Evolutionary conservation across 2,797 vertebrate genomes (phyloP), one percentile per base, ranked within the genome.

Genomic region (Zalophus californianus): DNA sequence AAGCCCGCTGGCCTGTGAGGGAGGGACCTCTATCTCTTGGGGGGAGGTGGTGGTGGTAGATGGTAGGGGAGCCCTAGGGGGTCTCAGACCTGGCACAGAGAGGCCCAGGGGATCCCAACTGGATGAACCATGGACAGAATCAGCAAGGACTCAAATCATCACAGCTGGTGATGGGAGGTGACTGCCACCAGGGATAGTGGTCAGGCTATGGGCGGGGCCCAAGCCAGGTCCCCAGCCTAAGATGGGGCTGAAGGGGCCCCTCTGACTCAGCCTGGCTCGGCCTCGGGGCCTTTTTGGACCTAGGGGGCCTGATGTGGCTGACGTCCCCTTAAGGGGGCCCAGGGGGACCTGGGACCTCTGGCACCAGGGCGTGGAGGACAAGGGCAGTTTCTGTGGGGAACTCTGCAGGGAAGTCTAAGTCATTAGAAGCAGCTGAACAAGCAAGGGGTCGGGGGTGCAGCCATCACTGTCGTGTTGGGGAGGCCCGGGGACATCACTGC

Each of bases 401-500:
- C 21, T 80, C 44, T 91, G 56, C 7, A 58, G 90, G 90, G 68
- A 84, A 48, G 66, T 27, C 44, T 83, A 85, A 52, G 48, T 94
- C 58, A 96, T 94, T 83, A 77, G 93, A 90, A 97, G 84, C 91
- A 93, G 85, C 86, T 84, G 60, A 90, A 91, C 38, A 85, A 95
- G 89, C 96, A 48, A 41, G 90, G 73, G 80, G 27, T 16, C 23
- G 88, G 80, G 78, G 25, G 5, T 2, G 66, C 86, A 91, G 91
- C 80, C 54, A 4, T 58, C 12, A 20, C 44, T 78, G 64, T 86
- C 0, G 3, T 3, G 5, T 15, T 0, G 5, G 15, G 68, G 80
- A 27, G 27, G 96, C n/a, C 29, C 32, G 0, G 6, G 41, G 29
- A 50, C 7, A 13, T 99, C 97, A 98, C 97, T 98, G 98, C 98